Conservation (phyloP, 2,888 invertebrate genomes). For the Philereme vetulata region DNA sequence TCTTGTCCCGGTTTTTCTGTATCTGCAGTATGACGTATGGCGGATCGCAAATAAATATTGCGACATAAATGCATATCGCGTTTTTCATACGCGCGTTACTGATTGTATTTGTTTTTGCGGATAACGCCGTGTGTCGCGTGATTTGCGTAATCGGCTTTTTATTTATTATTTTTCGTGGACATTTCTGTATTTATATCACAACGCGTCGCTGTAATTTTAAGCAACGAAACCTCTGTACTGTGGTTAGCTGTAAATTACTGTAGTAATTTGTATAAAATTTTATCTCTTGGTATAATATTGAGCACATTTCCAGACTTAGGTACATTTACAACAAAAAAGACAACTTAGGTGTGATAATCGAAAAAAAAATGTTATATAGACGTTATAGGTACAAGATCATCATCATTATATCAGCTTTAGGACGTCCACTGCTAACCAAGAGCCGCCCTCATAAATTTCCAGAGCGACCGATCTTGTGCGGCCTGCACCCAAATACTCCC, state of each 20-base stretch:
- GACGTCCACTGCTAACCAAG: too few relatives aligned
- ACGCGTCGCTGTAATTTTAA: conserved; percentile 18
- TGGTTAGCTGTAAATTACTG: conserved; percentile 24
- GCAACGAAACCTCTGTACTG: conserved; percentile 5
- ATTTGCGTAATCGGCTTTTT: conserved; percentile 58
- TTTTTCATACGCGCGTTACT: conserved; percentile 50
- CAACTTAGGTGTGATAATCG: too few relatives aligned
- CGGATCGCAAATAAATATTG: conserved; percentile 65
- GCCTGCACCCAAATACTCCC: too few relatives aligned
- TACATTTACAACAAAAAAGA: too few relatives aligned
- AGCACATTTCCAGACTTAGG: too few relatives aligned
- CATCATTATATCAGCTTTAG: too few relatives aligned
- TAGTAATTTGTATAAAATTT: conserved; percentile 9
- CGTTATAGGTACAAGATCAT: too few relatives aligned
- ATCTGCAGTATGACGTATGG: conserved; percentile 56
- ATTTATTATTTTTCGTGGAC: conserved; percentile 45
- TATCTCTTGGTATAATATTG: too few relatives aligned
- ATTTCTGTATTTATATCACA: conserved; percentile 35
- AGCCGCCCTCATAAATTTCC: too few relatives aligned
- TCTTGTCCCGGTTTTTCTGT: conserved; percentile 50
- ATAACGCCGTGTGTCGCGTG: conserved; percentile 52
- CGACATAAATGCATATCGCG: conserved; percentile 36
- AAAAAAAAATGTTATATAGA: too few relatives aligned
- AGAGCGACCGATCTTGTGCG: too few relatives aligned
- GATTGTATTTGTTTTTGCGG: conserved; percentile 50